Base-by-base conservation (phyloP, 2,113 vertebrate species). In the Lucifuga dentata region DNA sequence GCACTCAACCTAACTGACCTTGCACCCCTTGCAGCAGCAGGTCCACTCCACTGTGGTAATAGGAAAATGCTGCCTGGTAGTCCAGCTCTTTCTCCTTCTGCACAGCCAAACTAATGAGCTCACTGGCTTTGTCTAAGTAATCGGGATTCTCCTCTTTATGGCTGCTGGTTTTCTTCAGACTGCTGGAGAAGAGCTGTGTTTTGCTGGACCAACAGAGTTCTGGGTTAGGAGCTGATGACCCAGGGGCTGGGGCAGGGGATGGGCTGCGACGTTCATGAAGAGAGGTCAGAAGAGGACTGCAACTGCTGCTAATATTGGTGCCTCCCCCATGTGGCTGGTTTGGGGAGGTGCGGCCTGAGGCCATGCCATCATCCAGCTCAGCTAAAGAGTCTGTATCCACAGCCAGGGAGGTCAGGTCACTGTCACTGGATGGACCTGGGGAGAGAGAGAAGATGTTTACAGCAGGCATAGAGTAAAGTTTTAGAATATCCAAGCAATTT, bases 1-100 rank as follows among this genome's bases (percentile, higher is more conserved):
- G 21, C 5, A 48, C 40, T 61, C 12, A 3, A 46, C 17, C 15
- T 56, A 52, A 76, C 86, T 78, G 17, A 98, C 97, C 97, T 98
- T 99, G 98, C 67, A 99, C 98, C 69, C 97, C 97, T 91, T 97
- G 96, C 45, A 99, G 90, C 23, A 99, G 94, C 58, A 97, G 91
- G 89, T 99, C 97, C 49, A 99, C 98, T 3, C 96, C 97, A 12
- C 85, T 96, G 55, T 93, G 93, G 77, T 98, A 99, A 90, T 94
- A 97, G 17, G 89, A 91, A 79, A 96, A 94, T 1, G 98, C 97
- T 45, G 95, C 86, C 84, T 95, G 93, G 85, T 94, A 99, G 83
- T 99, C 95, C 41, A 94, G 93, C 38, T 96, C 94, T 23, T 93
- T 94, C 78, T 99, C 98, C 63, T 95, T 98, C 89, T 96, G 93